Evolutionary conservation across 2,113 vertebrate genomes (phyloP), one percentile per base, ranked within the genome.

Genomic region (Pygoscelis adeliae): DNA sequence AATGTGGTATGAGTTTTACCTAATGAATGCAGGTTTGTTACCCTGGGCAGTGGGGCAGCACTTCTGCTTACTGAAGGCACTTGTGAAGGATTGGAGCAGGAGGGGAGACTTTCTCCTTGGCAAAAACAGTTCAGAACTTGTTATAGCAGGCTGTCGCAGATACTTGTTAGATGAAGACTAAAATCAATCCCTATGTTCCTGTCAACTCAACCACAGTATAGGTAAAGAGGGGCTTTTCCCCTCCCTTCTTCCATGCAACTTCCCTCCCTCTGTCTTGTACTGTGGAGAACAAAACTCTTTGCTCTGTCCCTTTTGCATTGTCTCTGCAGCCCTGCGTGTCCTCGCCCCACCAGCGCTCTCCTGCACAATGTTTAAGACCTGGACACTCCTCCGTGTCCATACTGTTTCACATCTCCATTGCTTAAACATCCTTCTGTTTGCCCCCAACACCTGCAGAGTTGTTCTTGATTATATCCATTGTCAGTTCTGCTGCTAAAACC

Each of bases 381-480:
- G 16, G 18, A 11, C 6, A 2, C 30, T 27, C 17, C 5, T 76
- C 26, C 11, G 7, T 13, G 7, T 46, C 47, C 3, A 0, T 21
- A 5, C 1, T 22, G 4, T 38, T 87, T 61, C 17, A 40, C 13
- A 17, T 34, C 6, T 40, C 34, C 1, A 1, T 38, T 78, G 6
- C 36, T 77, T 70, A 44, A 89, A 11, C 3, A 11, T 27, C 10
- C 6, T 89, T 49, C 19, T 62, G 8, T 36, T 83, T 38, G 7
- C 6, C 18, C 13, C 10, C 17, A 53, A 11, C 15, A 3, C 17
- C n/a, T 69, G 42, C 8, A 4, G 16, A 36, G 26, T 4, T 18
- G 1, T 79, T 72, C 42, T 42, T 47, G 15, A 22, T 55, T 40
- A 46, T 21, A 27, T 2, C 15, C 1, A 0, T 21, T 40, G 14